Percentiles rank a stretch among this genome's conserved stretches.
Evolutionary conservation across 2,888 invertebrate genomes (phyloP).

Genomic region (Fissipunctia ypsillon): DNA sequence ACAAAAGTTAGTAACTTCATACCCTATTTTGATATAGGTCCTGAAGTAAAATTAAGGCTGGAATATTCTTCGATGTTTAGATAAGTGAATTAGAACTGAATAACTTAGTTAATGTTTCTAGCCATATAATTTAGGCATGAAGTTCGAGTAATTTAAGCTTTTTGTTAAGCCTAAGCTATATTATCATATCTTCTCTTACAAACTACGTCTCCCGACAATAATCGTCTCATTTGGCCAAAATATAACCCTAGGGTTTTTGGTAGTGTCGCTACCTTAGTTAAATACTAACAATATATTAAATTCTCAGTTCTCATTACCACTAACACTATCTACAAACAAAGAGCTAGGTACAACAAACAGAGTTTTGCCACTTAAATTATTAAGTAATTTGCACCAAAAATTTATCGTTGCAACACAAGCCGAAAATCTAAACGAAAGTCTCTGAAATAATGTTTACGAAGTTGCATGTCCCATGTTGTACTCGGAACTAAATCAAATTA

Average conservation of each 20-base stretch:
- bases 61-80: constrained; percentile 3
- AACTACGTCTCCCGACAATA: neutral
- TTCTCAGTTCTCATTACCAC: neutral
- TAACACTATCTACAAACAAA: neutral
- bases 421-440: constrained; percentile 36
- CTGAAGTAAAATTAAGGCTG: constrained; percentile 4
- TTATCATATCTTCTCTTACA: neutral
- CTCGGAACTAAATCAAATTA: constrained; percentile 61
- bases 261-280: no score
- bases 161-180: neutral
- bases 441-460: constrained; percentile 47
- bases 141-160: neutral
- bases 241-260: neutral
- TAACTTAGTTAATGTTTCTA: constrained; percentile 22
- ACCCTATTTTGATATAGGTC: constrained; percentile 13
- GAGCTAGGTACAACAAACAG: neutral
- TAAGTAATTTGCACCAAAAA: constrained; percentile 4
- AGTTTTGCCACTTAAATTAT: neutral
- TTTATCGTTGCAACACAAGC: constrained; percentile 3
- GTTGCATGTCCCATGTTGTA: constrained; percentile 49
- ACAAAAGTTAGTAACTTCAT: constrained; percentile 28
- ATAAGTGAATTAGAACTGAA: constrained; percentile 4
- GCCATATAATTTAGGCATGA: neutral
- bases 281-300: neutral
- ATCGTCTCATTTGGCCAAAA: neutral